Evolutionary conservation across 1,140 invertebrate species (phyloP).

Genomic region (Lethrus apterus): DNA sequence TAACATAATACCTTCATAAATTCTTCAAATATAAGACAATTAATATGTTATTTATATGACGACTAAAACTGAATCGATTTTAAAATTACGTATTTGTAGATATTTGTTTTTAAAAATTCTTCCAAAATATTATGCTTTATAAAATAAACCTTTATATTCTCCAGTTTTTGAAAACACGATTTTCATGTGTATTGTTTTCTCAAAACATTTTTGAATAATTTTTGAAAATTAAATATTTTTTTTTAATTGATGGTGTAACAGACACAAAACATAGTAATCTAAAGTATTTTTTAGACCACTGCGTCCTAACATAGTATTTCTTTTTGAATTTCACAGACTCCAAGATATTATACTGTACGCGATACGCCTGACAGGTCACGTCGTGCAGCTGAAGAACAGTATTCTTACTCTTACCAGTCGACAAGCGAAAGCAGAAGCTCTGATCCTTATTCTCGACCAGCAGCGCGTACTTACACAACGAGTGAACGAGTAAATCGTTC

Average conservation of each 20-base stretch:
- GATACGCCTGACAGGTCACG: constrained; percentile 62
- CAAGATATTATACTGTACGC: constrained; percentile 74
- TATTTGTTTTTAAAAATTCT: background rate
- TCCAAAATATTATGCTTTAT: too few species aligned
- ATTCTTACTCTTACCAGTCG: constrained; percentile 74
- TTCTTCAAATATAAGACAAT: too few species aligned
- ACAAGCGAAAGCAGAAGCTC: constrained; percentile 43
- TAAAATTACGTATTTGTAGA: too few species aligned
- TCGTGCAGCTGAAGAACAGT: constrained; percentile 64
- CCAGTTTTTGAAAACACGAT: too few species aligned
- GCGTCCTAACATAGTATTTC: background rate
- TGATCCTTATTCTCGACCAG: constrained; percentile 49
- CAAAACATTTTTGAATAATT: too few species aligned
- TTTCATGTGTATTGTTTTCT: too few species aligned
- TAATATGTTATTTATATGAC: too few species aligned
- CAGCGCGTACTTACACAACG: constrained; percentile 54
- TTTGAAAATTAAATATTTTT: too few species aligned
- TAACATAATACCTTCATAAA: too few species aligned
- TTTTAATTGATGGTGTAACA: background rate
- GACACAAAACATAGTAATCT: background rate
- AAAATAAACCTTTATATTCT: too few species aligned
- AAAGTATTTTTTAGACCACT: background rate
- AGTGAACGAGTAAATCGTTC: constrained; percentile 57
- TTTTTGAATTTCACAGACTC: constrained; percentile 55
- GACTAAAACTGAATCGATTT: too few species aligned